Percentiles rank a stretch among this genome's conserved stretches.
These are phyloP conservation scores for Embiotoca jacksoni DNA, from an alignment of 2,113 vertebrate species.

Conservation along the genomic window DNA sequence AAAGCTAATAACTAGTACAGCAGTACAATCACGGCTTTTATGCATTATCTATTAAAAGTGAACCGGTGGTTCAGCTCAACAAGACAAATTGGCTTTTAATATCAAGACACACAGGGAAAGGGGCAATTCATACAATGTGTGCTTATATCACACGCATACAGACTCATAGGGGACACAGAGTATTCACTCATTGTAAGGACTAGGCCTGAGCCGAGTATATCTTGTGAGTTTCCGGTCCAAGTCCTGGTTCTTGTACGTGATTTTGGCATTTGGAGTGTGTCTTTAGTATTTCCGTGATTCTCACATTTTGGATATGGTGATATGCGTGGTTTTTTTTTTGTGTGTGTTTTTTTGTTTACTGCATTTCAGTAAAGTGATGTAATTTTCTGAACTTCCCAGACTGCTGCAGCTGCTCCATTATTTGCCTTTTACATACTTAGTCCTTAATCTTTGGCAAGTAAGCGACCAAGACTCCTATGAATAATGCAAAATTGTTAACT, in stretches of 20 bases:
- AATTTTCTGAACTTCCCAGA: too few species aligned
- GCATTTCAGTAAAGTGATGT: neutral
- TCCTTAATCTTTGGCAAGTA: neutral
- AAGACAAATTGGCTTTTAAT: too few species aligned
- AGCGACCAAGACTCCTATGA: conserved; percentile 1
- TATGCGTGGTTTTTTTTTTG: too few species aligned
- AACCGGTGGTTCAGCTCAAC: too few species aligned
- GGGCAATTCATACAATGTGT: neutral
- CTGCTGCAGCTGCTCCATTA: too few species aligned
- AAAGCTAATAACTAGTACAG: too few species aligned
- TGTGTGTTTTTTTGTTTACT: neutral
- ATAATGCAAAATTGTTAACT: neutral
- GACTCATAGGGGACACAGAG: neutral
- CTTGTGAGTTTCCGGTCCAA: neutral
- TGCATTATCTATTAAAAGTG: too few species aligned
- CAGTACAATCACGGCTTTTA: too few species aligned
- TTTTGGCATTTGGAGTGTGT: neutral
- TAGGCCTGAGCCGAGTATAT: conserved; percentile 35
- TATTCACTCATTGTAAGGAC: neutral
- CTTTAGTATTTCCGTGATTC: neutral
- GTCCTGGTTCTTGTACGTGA: too few species aligned
- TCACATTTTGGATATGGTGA: too few species aligned
- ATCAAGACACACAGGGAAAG: neutral
- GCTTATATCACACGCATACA: neutral
- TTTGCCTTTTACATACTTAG: too few species aligned